Conservation (phyloP, 2,888 invertebrate genomes). For the Mystacides longicornis region DNA sequence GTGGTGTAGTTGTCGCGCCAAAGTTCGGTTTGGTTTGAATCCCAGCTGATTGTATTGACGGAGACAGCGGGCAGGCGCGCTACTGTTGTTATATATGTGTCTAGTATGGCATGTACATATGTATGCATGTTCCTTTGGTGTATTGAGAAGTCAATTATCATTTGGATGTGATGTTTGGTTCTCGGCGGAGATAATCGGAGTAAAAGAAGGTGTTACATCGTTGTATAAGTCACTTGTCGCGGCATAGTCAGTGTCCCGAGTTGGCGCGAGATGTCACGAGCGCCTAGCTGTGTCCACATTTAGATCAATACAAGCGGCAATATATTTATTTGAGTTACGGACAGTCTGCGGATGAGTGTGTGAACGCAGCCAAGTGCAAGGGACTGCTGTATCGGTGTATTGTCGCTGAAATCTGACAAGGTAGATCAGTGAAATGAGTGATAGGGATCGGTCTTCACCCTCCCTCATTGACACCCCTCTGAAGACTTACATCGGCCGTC, state of each 20-base stretch:
- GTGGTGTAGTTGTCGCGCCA: neutral
- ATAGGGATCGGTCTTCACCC: conserved; percentile 84
- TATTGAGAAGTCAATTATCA: neutral
- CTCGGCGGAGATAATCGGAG: conserved; percentile 3
- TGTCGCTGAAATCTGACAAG: conserved; percentile 18
- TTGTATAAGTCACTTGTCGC: conserved; percentile 2
- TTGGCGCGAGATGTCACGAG: conserved; percentile 22
- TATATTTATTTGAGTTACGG: conserved; percentile 45
- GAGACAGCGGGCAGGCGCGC: conserved; percentile 4
- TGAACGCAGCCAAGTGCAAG: conserved; percentile 31
- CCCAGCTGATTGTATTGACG: conserved; percentile 4
- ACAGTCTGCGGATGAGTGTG: conserved; percentile 43
- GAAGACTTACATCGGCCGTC: conserved; percentile 78
- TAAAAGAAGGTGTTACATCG: conserved; percentile 3
- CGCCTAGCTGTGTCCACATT: conserved; percentile 21
- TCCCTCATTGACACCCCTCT: conserved; percentile 82
- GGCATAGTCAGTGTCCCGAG: conserved; percentile 7
- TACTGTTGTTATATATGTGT: too few relatives aligned
- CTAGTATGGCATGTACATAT: neutral
- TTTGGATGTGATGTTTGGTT: conserved; percentile 1
- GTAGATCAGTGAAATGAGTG: conserved; percentile 57
- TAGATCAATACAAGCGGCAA: conserved; percentile 22
- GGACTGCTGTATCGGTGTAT: conserved; percentile 20
- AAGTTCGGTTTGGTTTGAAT: neutral
- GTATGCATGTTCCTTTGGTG: neutral